Conservation (phyloP, 2,113 vertebrate genomes). For the Erpornis zantholeuca region DNA sequence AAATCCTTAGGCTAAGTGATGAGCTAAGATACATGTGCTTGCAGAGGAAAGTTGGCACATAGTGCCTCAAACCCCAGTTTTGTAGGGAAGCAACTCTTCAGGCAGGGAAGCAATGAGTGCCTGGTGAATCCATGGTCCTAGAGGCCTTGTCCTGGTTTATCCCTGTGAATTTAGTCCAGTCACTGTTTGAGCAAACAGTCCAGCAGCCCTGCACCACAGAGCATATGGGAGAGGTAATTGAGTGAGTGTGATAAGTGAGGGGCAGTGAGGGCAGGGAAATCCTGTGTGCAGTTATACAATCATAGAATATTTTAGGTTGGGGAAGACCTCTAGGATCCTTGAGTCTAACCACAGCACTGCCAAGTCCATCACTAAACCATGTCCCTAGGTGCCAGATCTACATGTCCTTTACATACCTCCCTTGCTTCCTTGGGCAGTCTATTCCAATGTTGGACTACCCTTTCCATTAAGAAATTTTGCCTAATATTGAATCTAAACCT, state of each 20-base stretch:
- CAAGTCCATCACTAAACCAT: neutral
- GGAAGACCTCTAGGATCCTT: neutral
- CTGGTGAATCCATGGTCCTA: neutral
- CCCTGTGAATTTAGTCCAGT: neutral
- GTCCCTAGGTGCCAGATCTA: neutral
- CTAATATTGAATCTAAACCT: neutral
- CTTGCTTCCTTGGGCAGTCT: neutral
- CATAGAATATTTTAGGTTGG: neutral
- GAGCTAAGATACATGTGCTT: neutral
- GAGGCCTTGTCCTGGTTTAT: neutral
- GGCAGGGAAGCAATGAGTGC: neutral
- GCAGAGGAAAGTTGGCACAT: neutral
- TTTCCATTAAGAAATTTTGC: neutral
- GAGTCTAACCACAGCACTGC: neutral
- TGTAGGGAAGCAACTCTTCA: neutral
- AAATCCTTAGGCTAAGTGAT: neutral
- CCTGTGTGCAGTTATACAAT: neutral
- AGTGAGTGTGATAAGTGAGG: neutral
- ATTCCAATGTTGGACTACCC: neutral
- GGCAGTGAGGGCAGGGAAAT: neutral
- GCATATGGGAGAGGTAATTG: neutral
- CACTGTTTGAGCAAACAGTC: neutral
- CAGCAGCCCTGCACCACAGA: neutral
- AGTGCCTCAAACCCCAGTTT: neutral
- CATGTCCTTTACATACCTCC: neutral